These are phyloP conservation scores for Onychomys torridus DNA, from an alignment of 2,797 vertebrate species.

Conservation along the genomic window DNA sequence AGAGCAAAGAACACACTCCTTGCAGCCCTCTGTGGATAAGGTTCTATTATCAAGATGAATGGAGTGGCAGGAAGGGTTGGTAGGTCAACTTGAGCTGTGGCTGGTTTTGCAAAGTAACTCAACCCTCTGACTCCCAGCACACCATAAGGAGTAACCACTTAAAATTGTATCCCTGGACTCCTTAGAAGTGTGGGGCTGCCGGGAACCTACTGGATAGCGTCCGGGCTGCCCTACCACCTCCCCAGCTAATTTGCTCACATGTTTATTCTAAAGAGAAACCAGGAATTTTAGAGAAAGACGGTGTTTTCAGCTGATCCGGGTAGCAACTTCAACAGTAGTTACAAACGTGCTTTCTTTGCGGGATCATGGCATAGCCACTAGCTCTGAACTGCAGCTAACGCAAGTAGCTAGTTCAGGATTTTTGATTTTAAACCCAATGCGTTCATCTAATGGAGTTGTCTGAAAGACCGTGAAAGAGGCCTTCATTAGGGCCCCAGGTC, in stretches of 20 bases:
- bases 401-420: not conserved
- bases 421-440: not conserved
- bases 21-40: not conserved
- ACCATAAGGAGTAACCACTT: not conserved
- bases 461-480: not conserved
- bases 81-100: not conserved
- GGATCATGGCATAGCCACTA: not conserved
- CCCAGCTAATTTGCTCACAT: not conserved
- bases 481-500: not conserved
- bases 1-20: not conserved
- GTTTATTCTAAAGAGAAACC: slow-evolving; percentile 36
- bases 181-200: not conserved
- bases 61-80: not conserved
- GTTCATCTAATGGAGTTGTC: not conserved
- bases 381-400: not conserved
- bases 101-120: not conserved
- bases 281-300: slow-evolving; percentile 22
- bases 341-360: not conserved
- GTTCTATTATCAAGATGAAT: not conserved
- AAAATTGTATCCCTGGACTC: not conserved
- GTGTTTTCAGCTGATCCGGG: not conserved
- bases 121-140: not conserved
- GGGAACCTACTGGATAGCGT: not conserved
- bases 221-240: not conserved
- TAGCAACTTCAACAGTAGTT: not conserved